Percentiles rank a stretch among this genome's conserved stretches.
Evolutionary conservation across 2,797 vertebrate species (phyloP).

Genomic region (Fundulus diaphanus): DNA sequence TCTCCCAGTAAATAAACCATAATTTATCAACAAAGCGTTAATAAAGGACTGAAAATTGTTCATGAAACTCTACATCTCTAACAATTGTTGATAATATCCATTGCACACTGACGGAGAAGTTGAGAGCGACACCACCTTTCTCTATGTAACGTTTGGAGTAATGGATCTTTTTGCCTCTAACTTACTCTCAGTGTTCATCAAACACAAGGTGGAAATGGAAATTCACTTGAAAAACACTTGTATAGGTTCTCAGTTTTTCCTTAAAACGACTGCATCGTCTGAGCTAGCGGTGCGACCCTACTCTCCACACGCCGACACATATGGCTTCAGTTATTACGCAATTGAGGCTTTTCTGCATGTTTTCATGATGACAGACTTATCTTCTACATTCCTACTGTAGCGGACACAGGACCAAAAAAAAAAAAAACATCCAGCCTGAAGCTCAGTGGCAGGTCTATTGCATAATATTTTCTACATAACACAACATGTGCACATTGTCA

Average conservation of each 20-base stretch:
- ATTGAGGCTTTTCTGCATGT: conserved; percentile 52
- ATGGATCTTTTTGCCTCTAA: background rate
- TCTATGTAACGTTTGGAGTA: background rate
- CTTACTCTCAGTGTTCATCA: background rate
- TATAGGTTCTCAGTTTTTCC: background rate
- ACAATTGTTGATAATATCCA: no score
- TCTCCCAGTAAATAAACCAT: no score
- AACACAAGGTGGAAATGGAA: background rate
- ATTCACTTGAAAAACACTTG: background rate
- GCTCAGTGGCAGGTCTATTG: conserved; percentile 37
- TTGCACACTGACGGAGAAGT: background rate
- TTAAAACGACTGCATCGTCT: conserved; percentile 28
- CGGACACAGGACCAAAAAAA: conserved; percentile 51
- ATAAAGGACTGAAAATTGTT: no score
- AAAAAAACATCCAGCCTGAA: conserved; percentile 1
- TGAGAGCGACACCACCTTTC: no score
- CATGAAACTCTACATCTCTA: background rate
- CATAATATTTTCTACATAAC: conserved; percentile 24
- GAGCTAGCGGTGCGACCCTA: conserved; percentile 16
- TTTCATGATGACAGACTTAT: conserved; percentile 66
- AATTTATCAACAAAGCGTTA: background rate
- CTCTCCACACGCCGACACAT: conserved; percentile 40
- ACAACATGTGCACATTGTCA: conserved; percentile 11
- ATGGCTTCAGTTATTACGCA: conserved; percentile 67
- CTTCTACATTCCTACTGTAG: conserved; percentile 60